Conservation (phyloP, 1,140 invertebrate species). For the Drosophila cardini region DNA sequence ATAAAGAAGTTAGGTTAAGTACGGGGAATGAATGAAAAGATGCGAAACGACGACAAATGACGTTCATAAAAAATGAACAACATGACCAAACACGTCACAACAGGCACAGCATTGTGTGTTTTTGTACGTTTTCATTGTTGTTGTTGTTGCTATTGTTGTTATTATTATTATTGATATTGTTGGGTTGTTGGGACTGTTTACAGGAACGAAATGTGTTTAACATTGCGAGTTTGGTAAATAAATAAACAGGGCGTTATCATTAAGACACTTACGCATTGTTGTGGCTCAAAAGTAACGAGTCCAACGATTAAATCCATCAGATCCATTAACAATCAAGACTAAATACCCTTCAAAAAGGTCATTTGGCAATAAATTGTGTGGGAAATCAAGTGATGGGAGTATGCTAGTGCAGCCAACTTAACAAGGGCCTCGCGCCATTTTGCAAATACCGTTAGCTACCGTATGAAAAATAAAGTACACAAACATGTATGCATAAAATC, state of each 20-base stretch:
- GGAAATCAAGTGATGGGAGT: too few relatives aligned
- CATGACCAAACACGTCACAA: conserved; percentile 5
- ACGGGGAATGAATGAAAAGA: conserved; percentile 23
- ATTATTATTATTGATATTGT: conserved; percentile 6
- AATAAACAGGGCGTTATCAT: conserved; percentile 43
- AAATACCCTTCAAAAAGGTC: not conserved
- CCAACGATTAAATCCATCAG: conserved; percentile 25
- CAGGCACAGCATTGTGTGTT: conserved; percentile 3
- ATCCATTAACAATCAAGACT: conserved; percentile 9
- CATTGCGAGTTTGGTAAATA: conserved; percentile 2
- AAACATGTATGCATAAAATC: not conserved
- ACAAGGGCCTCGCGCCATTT: not conserved
- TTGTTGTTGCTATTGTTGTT: not conserved
- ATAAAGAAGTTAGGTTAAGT: conserved; percentile 19
- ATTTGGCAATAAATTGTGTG: too few relatives aligned
- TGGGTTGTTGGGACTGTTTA: not conserved
- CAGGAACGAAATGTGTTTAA: not conserved
- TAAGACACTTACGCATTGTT: conserved; percentile 32
- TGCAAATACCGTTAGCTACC: not conserved
- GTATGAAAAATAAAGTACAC: conserved; percentile 17
- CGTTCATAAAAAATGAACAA: conserved; percentile 46
- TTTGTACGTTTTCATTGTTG: not conserved
- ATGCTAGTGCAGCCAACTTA: conserved; percentile 25
- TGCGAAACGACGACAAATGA: conserved; percentile 26
- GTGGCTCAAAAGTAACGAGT: conserved; percentile 7